phyloP scores from a whole-genome alignment of 2,888 invertebrate species.

The Cactoblastis cactorum region DNA sequence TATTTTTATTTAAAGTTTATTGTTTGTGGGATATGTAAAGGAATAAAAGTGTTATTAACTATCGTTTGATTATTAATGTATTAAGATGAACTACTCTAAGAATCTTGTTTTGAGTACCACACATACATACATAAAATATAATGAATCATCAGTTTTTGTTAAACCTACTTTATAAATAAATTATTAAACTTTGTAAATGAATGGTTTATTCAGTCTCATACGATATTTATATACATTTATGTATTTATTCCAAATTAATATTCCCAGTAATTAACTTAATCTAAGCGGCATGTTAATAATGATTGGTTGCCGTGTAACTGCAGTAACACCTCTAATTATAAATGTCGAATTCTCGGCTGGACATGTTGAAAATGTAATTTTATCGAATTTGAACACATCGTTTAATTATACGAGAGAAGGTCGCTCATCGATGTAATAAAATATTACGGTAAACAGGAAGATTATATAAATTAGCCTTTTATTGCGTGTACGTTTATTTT shows the following conservation, averaged over 20 bases:
- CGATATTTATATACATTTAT: background rate
- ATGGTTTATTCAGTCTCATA: background rate
- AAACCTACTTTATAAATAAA: too few species aligned
- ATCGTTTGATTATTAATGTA: too few species aligned
- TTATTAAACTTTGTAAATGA: background rate
- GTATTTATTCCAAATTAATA: background rate
- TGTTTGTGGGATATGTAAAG: too few species aligned
- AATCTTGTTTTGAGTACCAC: too few species aligned
- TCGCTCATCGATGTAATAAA: background rate
- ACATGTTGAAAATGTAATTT: background rate
- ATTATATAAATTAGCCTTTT: background rate
- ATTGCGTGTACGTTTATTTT: background rate
- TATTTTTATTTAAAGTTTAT: too few species aligned
- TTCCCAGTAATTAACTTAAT: slow-evolving; percentile 5
- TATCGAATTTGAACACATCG: background rate
- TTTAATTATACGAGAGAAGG: background rate
- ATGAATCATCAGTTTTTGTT: too few species aligned
- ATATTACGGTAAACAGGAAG: background rate
- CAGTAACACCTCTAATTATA: slow-evolving; percentile 1
- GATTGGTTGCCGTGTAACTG: slow-evolving; percentile 3
- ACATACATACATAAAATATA: too few species aligned
- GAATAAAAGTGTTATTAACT: too few species aligned
- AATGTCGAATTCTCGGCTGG: background rate
- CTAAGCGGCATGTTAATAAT: slow-evolving; percentile 2
- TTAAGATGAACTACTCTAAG: too few species aligned